Conservation (phyloP, 1,140 invertebrate genomes). For the Trichonephila clavata region DNA sequence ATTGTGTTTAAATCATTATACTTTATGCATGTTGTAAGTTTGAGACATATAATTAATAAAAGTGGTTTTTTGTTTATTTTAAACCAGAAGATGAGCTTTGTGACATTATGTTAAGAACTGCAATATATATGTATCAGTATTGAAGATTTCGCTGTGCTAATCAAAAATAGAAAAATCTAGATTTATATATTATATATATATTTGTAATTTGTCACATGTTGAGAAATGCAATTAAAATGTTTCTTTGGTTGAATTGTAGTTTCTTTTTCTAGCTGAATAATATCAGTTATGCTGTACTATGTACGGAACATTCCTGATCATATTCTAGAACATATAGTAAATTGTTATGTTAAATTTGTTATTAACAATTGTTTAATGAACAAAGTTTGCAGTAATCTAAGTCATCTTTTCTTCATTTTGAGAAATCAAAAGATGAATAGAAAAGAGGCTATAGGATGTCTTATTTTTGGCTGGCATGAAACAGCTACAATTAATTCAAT, state of each 20-base stretch:
- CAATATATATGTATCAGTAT: background rate
- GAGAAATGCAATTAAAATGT: conserved; percentile 54
- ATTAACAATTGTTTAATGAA: too few species aligned
- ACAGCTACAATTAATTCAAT: too few species aligned
- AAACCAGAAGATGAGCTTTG: background rate
- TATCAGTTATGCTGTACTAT: too few species aligned
- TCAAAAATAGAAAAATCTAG: conserved; percentile 22
- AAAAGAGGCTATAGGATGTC: too few species aligned
- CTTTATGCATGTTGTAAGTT: background rate
- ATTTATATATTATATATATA: conserved; percentile 20
- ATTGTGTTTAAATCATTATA: background rate
- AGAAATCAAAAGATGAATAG: too few species aligned
- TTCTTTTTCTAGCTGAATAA: background rate
- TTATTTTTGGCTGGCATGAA: too few species aligned
- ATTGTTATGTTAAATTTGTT: too few species aligned
- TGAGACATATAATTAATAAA: background rate
- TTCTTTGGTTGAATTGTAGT: conserved; percentile 45
- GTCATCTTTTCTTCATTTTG: too few species aligned
- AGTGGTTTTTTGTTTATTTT: background rate
- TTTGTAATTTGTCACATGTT: conserved; percentile 50
- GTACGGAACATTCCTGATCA: too few species aligned
- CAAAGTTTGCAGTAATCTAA: too few species aligned
- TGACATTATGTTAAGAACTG: background rate
- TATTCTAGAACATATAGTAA: too few species aligned
- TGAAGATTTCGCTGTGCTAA: conserved; percentile 1